Evolutionary conservation across 2,888 invertebrate genomes (phyloP), one percentile per base, ranked within the genome.

Genomic region (Diachrysia chrysitis): DNA sequence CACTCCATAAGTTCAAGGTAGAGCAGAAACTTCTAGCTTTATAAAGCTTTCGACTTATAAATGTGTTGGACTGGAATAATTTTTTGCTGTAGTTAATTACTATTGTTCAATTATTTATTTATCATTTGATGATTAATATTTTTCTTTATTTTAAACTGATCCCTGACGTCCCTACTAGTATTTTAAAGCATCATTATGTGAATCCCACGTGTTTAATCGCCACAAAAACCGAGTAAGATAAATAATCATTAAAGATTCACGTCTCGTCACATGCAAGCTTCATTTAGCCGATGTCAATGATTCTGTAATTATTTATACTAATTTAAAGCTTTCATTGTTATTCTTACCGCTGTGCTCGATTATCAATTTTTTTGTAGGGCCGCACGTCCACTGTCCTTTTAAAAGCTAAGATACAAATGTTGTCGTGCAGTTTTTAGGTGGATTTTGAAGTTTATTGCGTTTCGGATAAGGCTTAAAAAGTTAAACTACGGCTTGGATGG

Each of bases 291-390:
- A 90, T 90, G 90, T 90, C 91, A 91, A 92, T 92, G 92, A 89
- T 91, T 93, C 90, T 90, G 89, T 91, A 94, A 95, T 94, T 94
- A 83, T 85, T 73, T 93, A 90, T 87, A 94, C 91, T 91, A 93
- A 95, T 92, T 94, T 92, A 89, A 92, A 88, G 89, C 86, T 90
- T 90, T 91, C 92, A 93, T 94, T 94, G 92, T 92, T 90, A 92
- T 93, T 93, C 92, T 84, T 88, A 83, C 88, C 86, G 87, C 86
- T 82, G 85, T 84, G 82, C 75, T 76, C 87, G 90, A 91, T 92
- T 91, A 92, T 88, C 88, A 87, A 83, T 90, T 93, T 93, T 25
- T 93, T 94, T 92, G 79, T 84, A 71, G 66, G 80, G 79, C 81
- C 81, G 82, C 87, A 86, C 87, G 88, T 91, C 89, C 88, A 90